These are phyloP conservation scores for Philhelius pedissequus DNA, from an alignment of 2,888 invertebrate species.

Conservation along the genomic window DNA sequence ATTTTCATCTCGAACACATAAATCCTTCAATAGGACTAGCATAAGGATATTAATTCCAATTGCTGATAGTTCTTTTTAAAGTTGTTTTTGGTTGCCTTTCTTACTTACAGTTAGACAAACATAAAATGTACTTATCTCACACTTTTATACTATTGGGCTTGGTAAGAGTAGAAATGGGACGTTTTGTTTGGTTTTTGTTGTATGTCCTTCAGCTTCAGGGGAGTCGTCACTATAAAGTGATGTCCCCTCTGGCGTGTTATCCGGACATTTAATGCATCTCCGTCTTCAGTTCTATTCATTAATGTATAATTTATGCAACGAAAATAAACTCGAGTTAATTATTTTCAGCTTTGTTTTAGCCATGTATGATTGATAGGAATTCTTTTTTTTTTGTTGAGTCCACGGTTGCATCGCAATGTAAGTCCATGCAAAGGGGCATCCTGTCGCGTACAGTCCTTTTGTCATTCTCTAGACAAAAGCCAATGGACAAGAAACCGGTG, in stretches of 20 bases:
- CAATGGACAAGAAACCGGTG: conserved; percentile 37
- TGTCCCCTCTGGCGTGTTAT: background rate
- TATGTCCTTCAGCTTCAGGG: conserved; percentile 30
- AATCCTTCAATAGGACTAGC: conserved; percentile 39
- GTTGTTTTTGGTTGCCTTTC: background rate
- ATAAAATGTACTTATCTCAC: background rate
- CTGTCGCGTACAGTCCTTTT: conserved; percentile 3
- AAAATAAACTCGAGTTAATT: conserved; percentile 56
- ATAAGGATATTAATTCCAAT: conserved; percentile 48
- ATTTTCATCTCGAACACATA: conserved; percentile 43
- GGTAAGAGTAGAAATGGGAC: background rate
- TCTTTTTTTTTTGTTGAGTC: background rate
- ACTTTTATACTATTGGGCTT: background rate
- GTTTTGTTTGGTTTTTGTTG: background rate
- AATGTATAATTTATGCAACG: conserved; percentile 49
- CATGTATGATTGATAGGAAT: conserved; percentile 2
- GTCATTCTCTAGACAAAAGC: conserved; percentile 35
- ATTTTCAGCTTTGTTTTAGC: conserved; percentile 41
- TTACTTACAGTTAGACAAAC: background rate
- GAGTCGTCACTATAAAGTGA: conserved; percentile 14
- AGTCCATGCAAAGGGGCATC: conserved; percentile 12
- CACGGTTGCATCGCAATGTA: conserved; percentile 2
- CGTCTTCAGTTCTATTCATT: conserved; percentile 23
- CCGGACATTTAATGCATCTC: background rate
- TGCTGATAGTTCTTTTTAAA: conserved; percentile 28